phyloP scores from a whole-genome alignment of 2,888 invertebrate genomes.

The Cantharis lateralis region DNA sequence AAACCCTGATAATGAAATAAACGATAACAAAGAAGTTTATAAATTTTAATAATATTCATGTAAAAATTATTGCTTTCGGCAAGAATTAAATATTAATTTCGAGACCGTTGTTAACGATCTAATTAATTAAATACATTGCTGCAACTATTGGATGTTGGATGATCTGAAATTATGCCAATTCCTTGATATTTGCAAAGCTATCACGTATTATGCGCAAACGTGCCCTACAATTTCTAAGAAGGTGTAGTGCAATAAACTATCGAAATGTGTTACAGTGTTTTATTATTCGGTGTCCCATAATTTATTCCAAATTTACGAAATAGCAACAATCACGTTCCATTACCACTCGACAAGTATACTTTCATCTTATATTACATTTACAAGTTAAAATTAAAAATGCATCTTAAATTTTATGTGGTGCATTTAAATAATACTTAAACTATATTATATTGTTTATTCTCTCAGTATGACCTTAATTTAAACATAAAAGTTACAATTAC shows the following conservation, averaged over 20 bases:
- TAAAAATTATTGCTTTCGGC: neutral
- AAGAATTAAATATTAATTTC: neutral
- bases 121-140: neutral
- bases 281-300: neutral
- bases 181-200: constrained; percentile 5
- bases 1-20: no score
- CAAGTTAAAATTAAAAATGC: neutral
- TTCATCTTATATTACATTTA: neutral
- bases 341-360: neutral
- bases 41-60: neutral
- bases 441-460: neutral
- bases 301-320: neutral
- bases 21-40: no score
- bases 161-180: neutral
- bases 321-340: neutral
- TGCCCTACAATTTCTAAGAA: constrained; percentile 20
- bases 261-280: constrained; percentile 12
- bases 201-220: constrained; percentile 19
- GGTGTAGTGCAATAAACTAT: constrained; percentile 20
- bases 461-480: no score
- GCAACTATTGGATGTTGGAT: neutral
- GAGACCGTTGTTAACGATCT: neutral
- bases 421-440: neutral
- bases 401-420: neutral
- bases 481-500: neutral